Conservation (phyloP, 1,140 invertebrate species). For the Solenopsis invicta region DNA sequence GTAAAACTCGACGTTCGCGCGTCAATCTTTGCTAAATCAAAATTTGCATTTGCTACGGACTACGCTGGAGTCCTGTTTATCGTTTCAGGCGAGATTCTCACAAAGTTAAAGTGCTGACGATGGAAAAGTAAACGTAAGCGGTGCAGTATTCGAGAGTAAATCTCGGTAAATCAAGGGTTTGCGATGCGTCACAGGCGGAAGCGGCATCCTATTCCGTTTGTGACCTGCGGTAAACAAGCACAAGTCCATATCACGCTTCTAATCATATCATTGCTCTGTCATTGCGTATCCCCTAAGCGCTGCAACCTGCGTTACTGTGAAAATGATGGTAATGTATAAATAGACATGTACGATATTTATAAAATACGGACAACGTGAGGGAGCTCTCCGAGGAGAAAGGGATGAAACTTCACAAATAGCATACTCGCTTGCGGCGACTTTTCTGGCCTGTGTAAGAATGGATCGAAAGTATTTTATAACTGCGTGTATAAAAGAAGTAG, state of each 20-base stretch:
- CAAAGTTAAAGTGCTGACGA: slow-evolving; percentile 9
- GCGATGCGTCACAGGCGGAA: slow-evolving; percentile 10
- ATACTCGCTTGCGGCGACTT: slow-evolving; percentile 40
- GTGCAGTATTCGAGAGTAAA: not conserved
- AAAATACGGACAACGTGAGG: slow-evolving; percentile 29
- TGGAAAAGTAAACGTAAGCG: not conserved
- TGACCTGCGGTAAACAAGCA: slow-evolving; percentile 76
- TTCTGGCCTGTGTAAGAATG: slow-evolving; percentile 30
- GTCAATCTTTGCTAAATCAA: slow-evolving; percentile 38
- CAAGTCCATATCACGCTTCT: slow-evolving; percentile 80
- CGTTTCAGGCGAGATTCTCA: slow-evolving; percentile 1
- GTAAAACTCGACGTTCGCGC: not conserved
- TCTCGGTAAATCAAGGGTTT: not conserved
- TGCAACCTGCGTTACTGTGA: slow-evolving; percentile 72
- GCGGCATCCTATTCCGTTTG: slow-evolving; percentile 28
- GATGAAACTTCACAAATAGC: slow-evolving; percentile 40
- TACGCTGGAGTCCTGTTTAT: not conserved
- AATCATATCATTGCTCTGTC: slow-evolving; percentile 80
- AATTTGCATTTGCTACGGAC: not conserved
- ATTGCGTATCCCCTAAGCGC: slow-evolving; percentile 72
- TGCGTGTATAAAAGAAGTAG: not conserved
- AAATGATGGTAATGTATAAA: slow-evolving; percentile 74
- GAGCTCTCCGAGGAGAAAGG: not conserved
- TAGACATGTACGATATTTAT: slow-evolving; percentile 78
- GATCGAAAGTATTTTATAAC: slow-evolving; percentile 73